phyloP scores from a whole-genome alignment of 1,140 invertebrate species.

The Sitobion miscanthi region DNA sequence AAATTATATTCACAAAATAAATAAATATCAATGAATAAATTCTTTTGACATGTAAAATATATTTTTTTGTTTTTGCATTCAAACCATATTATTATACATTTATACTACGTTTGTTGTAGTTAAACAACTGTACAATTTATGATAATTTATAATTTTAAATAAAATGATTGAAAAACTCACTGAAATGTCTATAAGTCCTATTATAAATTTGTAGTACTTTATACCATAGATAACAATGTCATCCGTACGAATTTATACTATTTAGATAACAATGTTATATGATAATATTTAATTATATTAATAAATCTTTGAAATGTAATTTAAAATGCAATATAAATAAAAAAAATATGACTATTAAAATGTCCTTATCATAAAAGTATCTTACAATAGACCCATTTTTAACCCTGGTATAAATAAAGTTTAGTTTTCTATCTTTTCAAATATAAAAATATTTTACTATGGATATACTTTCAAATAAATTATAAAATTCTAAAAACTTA shows the following conservation, averaged over 20 bases:
- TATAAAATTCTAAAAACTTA: neutral
- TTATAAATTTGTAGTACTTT: neutral
- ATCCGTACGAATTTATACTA: no score
- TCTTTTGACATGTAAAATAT: slow-evolving; percentile 9
- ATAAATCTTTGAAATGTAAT: neutral
- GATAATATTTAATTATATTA: neutral
- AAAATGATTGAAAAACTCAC: neutral
- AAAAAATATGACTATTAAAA: neutral
- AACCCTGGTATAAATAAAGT: neutral
- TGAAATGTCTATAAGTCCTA: neutral
- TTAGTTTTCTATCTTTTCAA: neutral
- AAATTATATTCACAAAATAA: neutral
- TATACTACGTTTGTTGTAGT: neutral
- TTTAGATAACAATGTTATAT: neutral
- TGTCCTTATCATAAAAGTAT: neutral
- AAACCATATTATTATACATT: neutral
- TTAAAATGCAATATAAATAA: neutral
- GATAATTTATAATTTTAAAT: neutral
- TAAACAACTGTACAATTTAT: neutral
- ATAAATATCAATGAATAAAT: neutral
- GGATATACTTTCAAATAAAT: neutral
- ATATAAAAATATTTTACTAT: no score
- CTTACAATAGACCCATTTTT: neutral
- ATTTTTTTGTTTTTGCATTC: neutral
- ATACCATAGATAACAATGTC: neutral